Percentiles rank a stretch among this genome's conserved stretches.
phyloP scores from a whole-genome alignment of 92 coral and sea anemone species.

The Umimayanthus chanpuru region DNA sequence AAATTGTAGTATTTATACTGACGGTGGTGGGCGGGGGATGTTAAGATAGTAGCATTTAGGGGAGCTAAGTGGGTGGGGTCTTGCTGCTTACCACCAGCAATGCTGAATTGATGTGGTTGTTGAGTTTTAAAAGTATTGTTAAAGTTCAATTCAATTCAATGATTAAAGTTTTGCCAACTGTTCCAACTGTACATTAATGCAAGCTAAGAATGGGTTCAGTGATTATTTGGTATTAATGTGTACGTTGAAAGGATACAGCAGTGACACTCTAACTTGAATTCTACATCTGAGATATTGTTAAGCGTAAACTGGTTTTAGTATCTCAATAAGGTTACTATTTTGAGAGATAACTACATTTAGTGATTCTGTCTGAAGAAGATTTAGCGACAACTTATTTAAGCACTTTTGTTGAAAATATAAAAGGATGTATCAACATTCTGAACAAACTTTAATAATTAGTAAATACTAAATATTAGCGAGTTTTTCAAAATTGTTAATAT shows the following conservation, averaged over 20 bases:
- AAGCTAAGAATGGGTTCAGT: background rate
- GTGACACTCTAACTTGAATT: background rate
- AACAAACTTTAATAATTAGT: background rate
- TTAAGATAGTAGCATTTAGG: background rate
- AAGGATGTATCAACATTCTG: background rate
- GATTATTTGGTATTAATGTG: background rate
- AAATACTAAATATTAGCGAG: background rate
- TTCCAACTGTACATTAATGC: background rate
- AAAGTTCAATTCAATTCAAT: background rate
- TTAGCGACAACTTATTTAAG: background rate
- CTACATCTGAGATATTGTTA: background rate
- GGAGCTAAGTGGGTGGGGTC: too few relatives aligned
- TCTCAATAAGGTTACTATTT: slow-evolving; percentile 1
- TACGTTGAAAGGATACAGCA: background rate
- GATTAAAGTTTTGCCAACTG: background rate
- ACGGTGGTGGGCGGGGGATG: too few relatives aligned
- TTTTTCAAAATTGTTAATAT: background rate
- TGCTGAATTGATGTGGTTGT: too few relatives aligned
- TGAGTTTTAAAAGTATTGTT: too few relatives aligned
- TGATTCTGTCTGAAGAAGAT: background rate
- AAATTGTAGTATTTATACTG: too few relatives aligned
- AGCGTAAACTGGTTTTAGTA: background rate
- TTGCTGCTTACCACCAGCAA: too few relatives aligned
- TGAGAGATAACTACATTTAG: background rate
- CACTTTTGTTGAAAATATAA: background rate